A percentile compares a stretch with the other conserved stretches of the same genome.
These are phyloP conservation scores for Passerculus sandwichensis DNA, from an alignment of 2,797 vertebrate genomes.

Conservation along the genomic window DNA sequence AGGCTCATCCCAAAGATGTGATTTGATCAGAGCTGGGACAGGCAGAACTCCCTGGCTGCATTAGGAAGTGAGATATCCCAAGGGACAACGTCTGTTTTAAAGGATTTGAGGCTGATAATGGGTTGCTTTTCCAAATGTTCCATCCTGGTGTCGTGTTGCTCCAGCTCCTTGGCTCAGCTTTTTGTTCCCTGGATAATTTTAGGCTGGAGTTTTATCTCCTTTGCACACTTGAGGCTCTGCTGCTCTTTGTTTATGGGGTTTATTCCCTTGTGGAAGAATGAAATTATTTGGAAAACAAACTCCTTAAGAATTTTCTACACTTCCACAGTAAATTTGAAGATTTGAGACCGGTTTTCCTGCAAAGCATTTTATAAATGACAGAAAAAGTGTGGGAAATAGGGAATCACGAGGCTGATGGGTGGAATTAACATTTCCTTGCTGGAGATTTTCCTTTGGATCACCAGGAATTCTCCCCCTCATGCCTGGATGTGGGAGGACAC, in stretches of 20 bases:
- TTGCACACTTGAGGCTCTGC: neutral
- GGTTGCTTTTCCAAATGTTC: neutral
- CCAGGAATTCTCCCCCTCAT: neutral
- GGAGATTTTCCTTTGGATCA: neutral
- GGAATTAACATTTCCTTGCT: neutral
- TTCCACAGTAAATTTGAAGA: neutral
- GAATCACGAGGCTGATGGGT: neutral
- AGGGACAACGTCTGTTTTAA: neutral
- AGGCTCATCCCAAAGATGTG: neutral
- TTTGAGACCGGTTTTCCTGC: neutral
- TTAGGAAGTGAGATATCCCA: neutral
- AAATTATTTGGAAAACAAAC: neutral
- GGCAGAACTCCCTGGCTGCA: neutral
- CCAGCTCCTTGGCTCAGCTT: neutral
- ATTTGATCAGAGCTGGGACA: neutral
- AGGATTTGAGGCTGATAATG: neutral
- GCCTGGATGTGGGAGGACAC: neutral
- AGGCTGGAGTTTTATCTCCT: neutral
- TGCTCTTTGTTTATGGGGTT: neutral
- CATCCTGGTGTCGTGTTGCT: neutral
- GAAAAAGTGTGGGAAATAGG: neutral
- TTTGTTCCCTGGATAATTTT: neutral
- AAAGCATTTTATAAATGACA: neutral
- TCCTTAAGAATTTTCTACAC: neutral
- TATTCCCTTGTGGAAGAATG: neutral